Evolutionary conservation across 2,888 invertebrate genomes (phyloP).

Genomic region (Drosophila formosana): DNA sequence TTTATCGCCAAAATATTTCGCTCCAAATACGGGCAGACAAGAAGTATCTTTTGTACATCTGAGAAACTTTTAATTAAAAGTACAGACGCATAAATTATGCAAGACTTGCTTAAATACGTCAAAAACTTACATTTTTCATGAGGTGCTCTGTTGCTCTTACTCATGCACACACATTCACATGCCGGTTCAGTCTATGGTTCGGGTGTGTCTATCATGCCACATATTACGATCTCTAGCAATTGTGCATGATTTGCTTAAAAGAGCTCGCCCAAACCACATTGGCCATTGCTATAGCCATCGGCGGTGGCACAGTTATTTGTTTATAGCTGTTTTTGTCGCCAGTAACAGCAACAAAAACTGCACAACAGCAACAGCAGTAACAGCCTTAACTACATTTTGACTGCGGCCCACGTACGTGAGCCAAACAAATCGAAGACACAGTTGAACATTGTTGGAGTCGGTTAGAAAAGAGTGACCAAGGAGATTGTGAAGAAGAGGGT

Average conservation of each 20-base stretch:
- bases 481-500: conserved; percentile 15
- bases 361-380: conserved; percentile 32
- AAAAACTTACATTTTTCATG: conserved; percentile 80
- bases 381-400: conserved; percentile 52
- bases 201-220: conserved; percentile 59
- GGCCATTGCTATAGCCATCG: conserved; percentile 45
- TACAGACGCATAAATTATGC: conserved; percentile 77
- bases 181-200: conserved; percentile 15
- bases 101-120: conserved; percentile 79
- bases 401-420: conserved; percentile 70
- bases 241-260: conserved; percentile 60
- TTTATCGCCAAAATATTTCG: conserved; percentile 19
- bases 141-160: conserved; percentile 28
- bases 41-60: conserved; percentile 51
- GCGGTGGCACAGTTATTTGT: conserved; percentile 65
- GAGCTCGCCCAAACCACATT: conserved; percentile 58
- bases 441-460: conserved; percentile 60
- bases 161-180: conserved; percentile 7
- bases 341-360: conserved; percentile 20
- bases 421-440: conserved; percentile 78
- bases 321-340: conserved; percentile 60
- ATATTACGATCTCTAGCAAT: conserved; percentile 27
- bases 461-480: conserved; percentile 4
- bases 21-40: conserved; percentile 59
- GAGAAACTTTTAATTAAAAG: conserved; percentile 77